These are phyloP conservation scores for Drosophila putrida DNA, from an alignment of 2,888 invertebrate species.

Conservation along the genomic window DNA sequence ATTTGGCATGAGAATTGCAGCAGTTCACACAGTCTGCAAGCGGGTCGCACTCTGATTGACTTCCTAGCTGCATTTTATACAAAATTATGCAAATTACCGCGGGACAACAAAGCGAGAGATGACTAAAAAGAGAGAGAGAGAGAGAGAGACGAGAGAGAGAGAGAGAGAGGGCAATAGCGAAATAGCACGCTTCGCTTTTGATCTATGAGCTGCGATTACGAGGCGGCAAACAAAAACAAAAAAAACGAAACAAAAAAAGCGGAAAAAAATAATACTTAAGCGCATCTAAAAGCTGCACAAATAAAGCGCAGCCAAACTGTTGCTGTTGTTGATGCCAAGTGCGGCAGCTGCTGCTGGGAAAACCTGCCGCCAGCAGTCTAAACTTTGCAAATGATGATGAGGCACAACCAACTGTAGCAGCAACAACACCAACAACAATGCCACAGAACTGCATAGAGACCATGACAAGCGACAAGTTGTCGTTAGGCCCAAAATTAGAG, in stretches of 20 bases:
- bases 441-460: conserved; percentile 44
- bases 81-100: conserved; percentile 64
- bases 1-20: conserved; percentile 56
- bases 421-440: conserved; percentile 34
- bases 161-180: conserved; percentile 7
- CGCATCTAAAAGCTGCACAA: conserved; percentile 72
- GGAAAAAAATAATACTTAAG: conserved; percentile 34
- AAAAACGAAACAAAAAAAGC: conserved; percentile 1
- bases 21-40: conserved; percentile 53
- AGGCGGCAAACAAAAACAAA: conserved; percentile 46
- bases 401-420: conserved; percentile 46
- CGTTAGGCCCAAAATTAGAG: conserved; percentile 78
- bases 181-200: conserved; percentile 62
- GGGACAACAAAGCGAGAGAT: conserved; percentile 8
- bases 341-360: conserved; percentile 62
- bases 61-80: conserved; percentile 35
- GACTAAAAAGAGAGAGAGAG: neutral
- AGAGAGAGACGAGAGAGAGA: neutral
- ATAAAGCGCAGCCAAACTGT: conserved; percentile 67
- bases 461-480: conserved; percentile 78
- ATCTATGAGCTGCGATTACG: conserved; percentile 78
- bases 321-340: conserved; percentile 54
- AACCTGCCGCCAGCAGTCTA: conserved; percentile 58
- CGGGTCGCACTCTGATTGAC: conserved; percentile 48
- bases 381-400: conserved; percentile 78